Conservation (phyloP, 2,113 vertebrate species). For the Marmota monax region DNA sequence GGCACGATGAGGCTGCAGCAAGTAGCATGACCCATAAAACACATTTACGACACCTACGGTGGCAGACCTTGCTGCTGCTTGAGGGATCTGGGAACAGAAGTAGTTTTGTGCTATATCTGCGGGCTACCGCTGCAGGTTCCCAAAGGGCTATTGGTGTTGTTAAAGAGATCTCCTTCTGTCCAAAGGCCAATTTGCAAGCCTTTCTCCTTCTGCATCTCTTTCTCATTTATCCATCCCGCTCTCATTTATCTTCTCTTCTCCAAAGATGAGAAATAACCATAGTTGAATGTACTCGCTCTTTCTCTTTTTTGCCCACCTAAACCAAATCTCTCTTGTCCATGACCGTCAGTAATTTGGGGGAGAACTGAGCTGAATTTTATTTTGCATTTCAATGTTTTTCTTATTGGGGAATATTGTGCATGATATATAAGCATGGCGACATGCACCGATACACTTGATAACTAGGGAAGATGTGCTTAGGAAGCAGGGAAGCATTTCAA, state of each 20-base stretch:
- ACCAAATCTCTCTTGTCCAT: not conserved
- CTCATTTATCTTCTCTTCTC: not conserved
- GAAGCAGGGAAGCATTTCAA: fast-evolving
- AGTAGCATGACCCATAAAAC: conserved; percentile 67
- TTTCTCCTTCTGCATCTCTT: not conserved
- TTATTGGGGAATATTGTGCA: not conserved
- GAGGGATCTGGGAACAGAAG: conserved; percentile 42
- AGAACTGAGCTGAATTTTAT: not conserved
- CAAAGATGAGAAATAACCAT: not conserved
- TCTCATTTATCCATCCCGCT: not conserved
- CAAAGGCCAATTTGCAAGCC: not conserved
- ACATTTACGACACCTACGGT: conserved; percentile 27
- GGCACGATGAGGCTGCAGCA: conserved; percentile 65
- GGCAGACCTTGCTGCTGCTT: conserved; percentile 3
- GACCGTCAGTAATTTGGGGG: not conserved
- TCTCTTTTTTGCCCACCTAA: not conserved
- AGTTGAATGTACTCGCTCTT: not conserved
- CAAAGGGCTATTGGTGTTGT: fast-evolving
- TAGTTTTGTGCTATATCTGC: not conserved
- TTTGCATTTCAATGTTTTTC: not conserved
- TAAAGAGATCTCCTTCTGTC: fast-evolving
- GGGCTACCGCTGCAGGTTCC: fast-evolving
- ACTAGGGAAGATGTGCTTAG: fast-evolving
- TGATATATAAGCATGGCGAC: fast-evolving
- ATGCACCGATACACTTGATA: fast-evolving